Percentiles rank a stretch among this genome's conserved stretches.
phyloP scores from a whole-genome alignment of 35 echinoderm and acorn worm species.

The Apostichopus parvimensis region DNA sequence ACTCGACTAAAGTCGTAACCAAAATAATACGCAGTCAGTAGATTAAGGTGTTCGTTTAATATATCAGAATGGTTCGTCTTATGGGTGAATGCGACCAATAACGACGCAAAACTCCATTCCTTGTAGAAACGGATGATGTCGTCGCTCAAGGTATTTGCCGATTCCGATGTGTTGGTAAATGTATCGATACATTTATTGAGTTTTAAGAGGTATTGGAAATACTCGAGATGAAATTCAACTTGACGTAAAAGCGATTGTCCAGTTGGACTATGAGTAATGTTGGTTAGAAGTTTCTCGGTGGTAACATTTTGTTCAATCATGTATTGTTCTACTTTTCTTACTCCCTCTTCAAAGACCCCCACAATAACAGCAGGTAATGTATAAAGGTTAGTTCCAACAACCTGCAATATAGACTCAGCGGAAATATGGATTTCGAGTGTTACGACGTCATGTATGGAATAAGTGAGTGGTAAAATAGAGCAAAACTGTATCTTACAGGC shows the following conservation, averaged over 20 bases:
- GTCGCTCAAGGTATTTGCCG: not conserved
- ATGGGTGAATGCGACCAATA: not conserved
- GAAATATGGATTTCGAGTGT: not conserved
- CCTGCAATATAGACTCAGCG: not conserved
- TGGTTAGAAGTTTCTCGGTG: not conserved
- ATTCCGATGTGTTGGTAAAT: not conserved
- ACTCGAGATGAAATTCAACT: not conserved
- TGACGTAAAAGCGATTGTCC: not conserved
- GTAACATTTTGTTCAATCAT: not conserved
- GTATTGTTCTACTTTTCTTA: not conserved
- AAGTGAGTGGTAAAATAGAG: not conserved
- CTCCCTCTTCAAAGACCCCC: not conserved
- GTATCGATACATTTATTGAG: not conserved
- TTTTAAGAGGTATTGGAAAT: not conserved
- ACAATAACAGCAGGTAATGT: not conserved
- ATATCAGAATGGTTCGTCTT: not conserved
- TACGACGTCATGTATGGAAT: not conserved
- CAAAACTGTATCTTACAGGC: not conserved
- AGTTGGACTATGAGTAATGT: not conserved
- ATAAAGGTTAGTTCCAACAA: not conserved
- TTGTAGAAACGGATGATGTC: not conserved
- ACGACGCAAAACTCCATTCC: not conserved
- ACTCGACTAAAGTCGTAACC: not conserved
- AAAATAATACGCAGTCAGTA: not conserved
- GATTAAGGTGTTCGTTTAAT: not conserved